Percentiles rank a stretch among this genome's conserved stretches.
Evolutionary conservation across 2,888 invertebrate genomes (phyloP).

Genomic region (Callosobruchus maculatus): DNA sequence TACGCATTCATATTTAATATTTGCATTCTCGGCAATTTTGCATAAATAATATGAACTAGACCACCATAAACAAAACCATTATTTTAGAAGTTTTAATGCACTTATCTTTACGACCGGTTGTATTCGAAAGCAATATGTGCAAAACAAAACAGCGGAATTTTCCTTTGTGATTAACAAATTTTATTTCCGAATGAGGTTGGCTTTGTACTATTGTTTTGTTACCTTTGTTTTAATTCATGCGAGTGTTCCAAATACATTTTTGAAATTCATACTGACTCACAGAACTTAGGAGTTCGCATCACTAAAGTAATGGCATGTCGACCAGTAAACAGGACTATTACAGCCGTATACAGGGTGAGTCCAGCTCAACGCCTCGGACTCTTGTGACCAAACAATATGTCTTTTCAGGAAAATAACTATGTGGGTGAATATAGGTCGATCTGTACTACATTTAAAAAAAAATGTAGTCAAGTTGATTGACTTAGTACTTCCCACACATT

Average conservation of each 20-base stretch:
- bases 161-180: not conserved
- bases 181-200: not conserved
- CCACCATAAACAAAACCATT: not conserved
- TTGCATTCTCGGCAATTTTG: not conserved
- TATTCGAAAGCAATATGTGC: not conserved
- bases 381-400: no score
- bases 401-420: no score
- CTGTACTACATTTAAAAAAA: no score
- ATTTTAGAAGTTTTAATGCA: not conserved
- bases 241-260: not conserved
- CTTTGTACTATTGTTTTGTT: not conserved
- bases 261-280: not conserved
- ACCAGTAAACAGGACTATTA: no score
- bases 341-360: no score
- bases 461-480: no score
- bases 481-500: no score
- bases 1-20: not conserved
- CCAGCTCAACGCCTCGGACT: no score
- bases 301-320: not conserved
- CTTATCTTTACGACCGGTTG: not conserved
- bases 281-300: not conserved
- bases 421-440: no score
- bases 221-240: not conserved
- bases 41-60: not conserved
- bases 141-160: not conserved